Conservation (phyloP, 2,797 vertebrate genomes). For the Bothrops alternatus region DNA sequence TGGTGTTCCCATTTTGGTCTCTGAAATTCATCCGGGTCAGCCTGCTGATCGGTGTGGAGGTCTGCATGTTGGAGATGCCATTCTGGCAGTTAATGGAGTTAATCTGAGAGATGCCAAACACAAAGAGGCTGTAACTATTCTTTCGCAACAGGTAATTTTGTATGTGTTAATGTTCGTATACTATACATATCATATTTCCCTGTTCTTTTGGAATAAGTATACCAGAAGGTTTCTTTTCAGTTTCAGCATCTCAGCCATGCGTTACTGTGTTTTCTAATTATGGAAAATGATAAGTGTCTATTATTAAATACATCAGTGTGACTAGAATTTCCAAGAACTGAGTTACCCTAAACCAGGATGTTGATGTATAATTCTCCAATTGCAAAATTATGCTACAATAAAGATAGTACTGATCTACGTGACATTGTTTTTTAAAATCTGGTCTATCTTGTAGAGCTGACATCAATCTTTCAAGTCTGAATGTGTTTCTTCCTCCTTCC, state of each 20-base stretch:
- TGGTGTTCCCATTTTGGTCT: slow-evolving; percentile 96
- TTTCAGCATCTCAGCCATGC: not conserved
- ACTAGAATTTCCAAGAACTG: not conserved
- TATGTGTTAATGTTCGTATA: not conserved
- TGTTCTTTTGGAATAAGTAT: slow-evolving; percentile 3
- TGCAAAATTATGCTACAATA: not conserved
- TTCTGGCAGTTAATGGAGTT: slow-evolving; percentile 95
- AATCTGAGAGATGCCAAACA: slow-evolving; percentile 96
- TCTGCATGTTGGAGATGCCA: slow-evolving; percentile 94
- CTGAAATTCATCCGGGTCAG: slow-evolving; percentile 93
- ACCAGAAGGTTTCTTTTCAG: not conserved
- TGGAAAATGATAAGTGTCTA: not conserved
- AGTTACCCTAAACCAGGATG: not conserved
- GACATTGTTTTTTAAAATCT: not conserved
- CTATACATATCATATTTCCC: not conserved
- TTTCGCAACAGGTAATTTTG: slow-evolving; percentile 90
- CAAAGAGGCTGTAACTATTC: slow-evolving; percentile 97
- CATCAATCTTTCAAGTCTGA: not conserved
- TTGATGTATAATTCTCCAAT: not conserved
- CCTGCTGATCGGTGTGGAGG: slow-evolving; percentile 94
- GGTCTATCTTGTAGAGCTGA: not conserved
- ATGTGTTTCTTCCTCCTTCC: not conserved
- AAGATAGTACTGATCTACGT: not conserved
- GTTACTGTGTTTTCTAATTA: not conserved
- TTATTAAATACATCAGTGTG: not conserved